These are phyloP conservation scores for Brachionus calyciflorus DNA, from an alignment of 1,140 invertebrate genomes.

Conservation along the genomic window DNA sequence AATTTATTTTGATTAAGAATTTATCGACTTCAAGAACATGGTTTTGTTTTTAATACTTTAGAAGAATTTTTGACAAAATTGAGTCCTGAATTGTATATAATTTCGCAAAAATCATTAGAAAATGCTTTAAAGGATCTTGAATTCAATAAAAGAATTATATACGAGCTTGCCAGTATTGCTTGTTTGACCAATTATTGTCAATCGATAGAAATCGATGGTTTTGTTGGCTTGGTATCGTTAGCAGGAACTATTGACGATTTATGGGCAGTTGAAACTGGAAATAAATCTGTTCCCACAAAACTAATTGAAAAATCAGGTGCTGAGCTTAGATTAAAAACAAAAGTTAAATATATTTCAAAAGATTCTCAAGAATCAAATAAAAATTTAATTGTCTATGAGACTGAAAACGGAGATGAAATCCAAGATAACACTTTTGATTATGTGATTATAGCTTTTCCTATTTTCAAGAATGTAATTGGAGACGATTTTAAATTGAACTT, in stretches of 20 bases:
- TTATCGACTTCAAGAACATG: slow-evolving; percentile 64
- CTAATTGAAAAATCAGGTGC: slow-evolving; percentile 60
- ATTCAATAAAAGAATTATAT: slow-evolving; percentile 62
- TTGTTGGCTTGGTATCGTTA: slow-evolving; percentile 60
- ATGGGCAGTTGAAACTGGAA: slow-evolving; percentile 68
- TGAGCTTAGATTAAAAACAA: slow-evolving; percentile 5
- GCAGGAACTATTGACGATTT: slow-evolving; percentile 64
- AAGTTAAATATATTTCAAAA: slow-evolving; percentile 4
- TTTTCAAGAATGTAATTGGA: slow-evolving; percentile 9
- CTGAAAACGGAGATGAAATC: not conserved
- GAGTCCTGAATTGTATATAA: slow-evolving; percentile 62
- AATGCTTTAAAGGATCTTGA: slow-evolving; percentile 60
- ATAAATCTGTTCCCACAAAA: slow-evolving; percentile 63
- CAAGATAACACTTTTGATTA: slow-evolving; percentile 12
- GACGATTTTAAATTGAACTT: slow-evolving; percentile 3
- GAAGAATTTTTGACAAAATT: slow-evolving; percentile 63
- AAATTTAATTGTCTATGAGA: slow-evolving; percentile 25
- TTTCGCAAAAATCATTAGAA: slow-evolving; percentile 60
- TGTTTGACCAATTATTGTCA: slow-evolving; percentile 69
- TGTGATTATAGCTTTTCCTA: slow-evolving; percentile 33
- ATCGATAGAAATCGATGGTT: slow-evolving; percentile 54
- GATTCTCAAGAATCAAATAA: not conserved
- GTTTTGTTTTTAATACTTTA: slow-evolving; percentile 62
- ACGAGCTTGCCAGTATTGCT: slow-evolving; percentile 65
- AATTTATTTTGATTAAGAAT: slow-evolving; percentile 62